Percentiles rank a stretch among this genome's conserved stretches.
These are phyloP conservation scores for Mactromeris polynyma DNA, from an alignment of 2,888 invertebrate genomes.

Conservation along the genomic window DNA sequence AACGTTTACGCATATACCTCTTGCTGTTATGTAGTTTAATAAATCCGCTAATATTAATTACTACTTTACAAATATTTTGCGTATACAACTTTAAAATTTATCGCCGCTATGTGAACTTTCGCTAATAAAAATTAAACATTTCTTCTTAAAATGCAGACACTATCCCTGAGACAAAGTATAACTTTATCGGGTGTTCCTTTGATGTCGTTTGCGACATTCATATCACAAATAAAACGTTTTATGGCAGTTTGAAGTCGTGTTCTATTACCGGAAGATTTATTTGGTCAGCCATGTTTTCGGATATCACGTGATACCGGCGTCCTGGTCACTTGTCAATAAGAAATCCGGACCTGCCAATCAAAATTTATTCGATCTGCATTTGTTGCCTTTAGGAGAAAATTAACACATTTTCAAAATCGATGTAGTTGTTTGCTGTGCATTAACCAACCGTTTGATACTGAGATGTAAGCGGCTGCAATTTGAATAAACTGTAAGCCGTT, in stretches of 20 bases:
- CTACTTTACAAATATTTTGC: not conserved
- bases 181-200: not conserved
- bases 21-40: not conserved
- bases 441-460: not conserved
- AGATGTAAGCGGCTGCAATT: not conserved
- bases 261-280: slow-evolving; percentile 51
- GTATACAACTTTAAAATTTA: slow-evolving; percentile 6
- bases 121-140: not conserved
- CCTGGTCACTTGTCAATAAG: slow-evolving; percentile 67
- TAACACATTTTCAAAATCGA: slow-evolving; percentile 6
- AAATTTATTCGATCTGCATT: not conserved
- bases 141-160: not conserved
- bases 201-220: slow-evolving; percentile 17
- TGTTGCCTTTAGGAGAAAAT: not conserved
- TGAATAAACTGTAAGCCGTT: not conserved
- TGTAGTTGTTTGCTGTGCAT: not conserved
- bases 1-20: not conserved
- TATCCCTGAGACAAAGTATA: slow-evolving; percentile 1
- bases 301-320: slow-evolving; percentile 54
- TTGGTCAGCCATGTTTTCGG: slow-evolving; percentile 54
- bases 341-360: slow-evolving; percentile 61
- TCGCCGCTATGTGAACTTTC: not conserved
- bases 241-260: slow-evolving; percentile 52
- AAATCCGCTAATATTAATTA: not conserved
- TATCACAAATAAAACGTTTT: slow-evolving; percentile 16